Conservation (phyloP, 2,888 invertebrate genomes). For the Liodrosophila aerea region DNA sequence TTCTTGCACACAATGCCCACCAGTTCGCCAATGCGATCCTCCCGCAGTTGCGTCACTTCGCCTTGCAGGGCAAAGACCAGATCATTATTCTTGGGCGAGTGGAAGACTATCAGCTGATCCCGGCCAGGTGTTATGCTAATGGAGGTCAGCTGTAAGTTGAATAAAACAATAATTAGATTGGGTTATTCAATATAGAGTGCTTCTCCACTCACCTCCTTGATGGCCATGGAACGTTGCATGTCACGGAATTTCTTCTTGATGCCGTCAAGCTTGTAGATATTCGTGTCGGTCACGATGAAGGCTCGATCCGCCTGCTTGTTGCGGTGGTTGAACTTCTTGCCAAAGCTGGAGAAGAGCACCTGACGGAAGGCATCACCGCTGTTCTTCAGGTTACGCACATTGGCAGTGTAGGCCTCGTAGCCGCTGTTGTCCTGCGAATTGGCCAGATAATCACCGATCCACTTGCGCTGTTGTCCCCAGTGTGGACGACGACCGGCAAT, state of each 20-base stretch:
- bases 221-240: slow-evolving; percentile 92
- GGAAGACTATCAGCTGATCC: slow-evolving; percentile 94
- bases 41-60: slow-evolving; percentile 81
- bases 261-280: slow-evolving; percentile 93
- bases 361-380: slow-evolving; percentile 85
- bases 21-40: slow-evolving; percentile 93
- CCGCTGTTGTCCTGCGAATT: slow-evolving; percentile 87
- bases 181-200: neutral
- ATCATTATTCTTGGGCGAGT: slow-evolving; percentile 94
- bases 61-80: slow-evolving; percentile 90
- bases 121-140: slow-evolving; percentile 92
- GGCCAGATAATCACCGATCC: slow-evolving; percentile 93
- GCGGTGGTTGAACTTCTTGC: slow-evolving; percentile 83
- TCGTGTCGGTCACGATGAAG: slow-evolving; percentile 92
- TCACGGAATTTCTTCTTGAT: slow-evolving; percentile 90
- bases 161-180: neutral
- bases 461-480: slow-evolving; percentile 90
- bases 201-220: slow-evolving; percentile 86
- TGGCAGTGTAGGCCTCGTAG: slow-evolving; percentile 86
- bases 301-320: slow-evolving; percentile 94
- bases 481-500: slow-evolving; percentile 85
- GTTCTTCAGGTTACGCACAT: slow-evolving; percentile 87
- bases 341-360: slow-evolving; percentile 82
- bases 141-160: slow-evolving; percentile 87
- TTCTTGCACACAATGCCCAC: slow-evolving; percentile 91